phyloP scores from a whole-genome alignment of 2,113 vertebrate genomes.

The Nothocercus julius region DNA sequence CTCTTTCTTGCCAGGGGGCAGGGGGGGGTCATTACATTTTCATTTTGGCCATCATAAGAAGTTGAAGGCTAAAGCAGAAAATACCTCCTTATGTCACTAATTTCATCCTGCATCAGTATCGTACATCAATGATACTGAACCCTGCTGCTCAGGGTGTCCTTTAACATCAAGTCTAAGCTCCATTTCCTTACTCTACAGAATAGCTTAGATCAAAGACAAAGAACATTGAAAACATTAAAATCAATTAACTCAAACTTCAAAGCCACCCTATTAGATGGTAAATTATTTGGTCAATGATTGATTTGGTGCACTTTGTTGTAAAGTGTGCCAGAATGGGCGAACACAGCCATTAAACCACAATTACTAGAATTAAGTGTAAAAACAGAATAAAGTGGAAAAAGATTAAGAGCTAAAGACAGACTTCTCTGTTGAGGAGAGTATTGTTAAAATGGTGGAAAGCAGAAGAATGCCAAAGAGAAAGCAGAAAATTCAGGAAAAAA shows the following conservation, averaged over 20 bases:
- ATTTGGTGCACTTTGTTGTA: conserved; percentile 35
- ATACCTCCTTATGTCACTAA: not conserved
- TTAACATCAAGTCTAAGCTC: conserved; percentile 28
- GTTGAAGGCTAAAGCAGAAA: not conserved
- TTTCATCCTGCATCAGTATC: not conserved
- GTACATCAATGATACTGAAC: not conserved
- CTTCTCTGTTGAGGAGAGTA: not conserved
- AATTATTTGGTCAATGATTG: not conserved
- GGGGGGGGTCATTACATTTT: not conserved
- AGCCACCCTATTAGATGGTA: conserved; percentile 10
- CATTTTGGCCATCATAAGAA: not conserved
- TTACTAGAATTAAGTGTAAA: not conserved
- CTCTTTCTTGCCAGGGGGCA: no score
- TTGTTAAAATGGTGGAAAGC: not conserved
- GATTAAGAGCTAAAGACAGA: not conserved
- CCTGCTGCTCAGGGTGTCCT: not conserved
- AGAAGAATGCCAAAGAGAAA: not conserved
- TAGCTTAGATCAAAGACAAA: conserved; percentile 54
- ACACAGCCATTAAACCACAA: not conserved
- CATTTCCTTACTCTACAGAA: not conserved
- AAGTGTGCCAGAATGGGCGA: conserved; percentile 32
- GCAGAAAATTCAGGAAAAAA: conserved; percentile 41
- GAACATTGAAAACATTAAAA: conserved; percentile 57
- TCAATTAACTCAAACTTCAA: conserved; percentile 63
- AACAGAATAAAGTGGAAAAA: not conserved